phyloP scores from a whole-genome alignment of 1,140 invertebrate species.

The Phymastichus coffea region DNA sequence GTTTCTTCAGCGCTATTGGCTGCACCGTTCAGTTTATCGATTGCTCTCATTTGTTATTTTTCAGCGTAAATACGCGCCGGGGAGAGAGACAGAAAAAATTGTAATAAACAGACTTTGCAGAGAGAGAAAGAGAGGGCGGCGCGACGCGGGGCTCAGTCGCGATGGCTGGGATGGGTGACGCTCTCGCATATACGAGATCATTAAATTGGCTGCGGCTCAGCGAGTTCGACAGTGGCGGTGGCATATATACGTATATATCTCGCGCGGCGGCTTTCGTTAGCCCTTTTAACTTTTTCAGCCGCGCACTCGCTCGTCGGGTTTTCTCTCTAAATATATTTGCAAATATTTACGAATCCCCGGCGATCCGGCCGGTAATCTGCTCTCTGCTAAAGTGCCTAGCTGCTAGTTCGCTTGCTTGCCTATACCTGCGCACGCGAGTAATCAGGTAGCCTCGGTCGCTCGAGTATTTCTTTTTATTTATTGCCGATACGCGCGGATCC shows the following conservation, averaged over 20 bases:
- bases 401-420: neutral
- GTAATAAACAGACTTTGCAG: slow-evolving; percentile 15
- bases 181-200: slow-evolving; percentile 39
- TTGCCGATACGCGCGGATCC: neutral
- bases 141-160: slow-evolving; percentile 7
- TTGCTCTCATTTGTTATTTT: slow-evolving; percentile 5
- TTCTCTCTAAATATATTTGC: slow-evolving; percentile 52
- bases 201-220: slow-evolving; percentile 50
- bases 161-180: no score
- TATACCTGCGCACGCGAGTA: slow-evolving; percentile 22
- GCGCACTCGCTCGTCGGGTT: neutral
- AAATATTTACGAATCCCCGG: slow-evolving; percentile 50
- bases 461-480: slow-evolving; percentile 21
- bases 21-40: slow-evolving; percentile 11
- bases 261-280: slow-evolving; percentile 41
- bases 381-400: no score
- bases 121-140: slow-evolving; percentile 7
- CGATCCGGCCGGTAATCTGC: slow-evolving; percentile 30
- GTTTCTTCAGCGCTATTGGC: slow-evolving; percentile 1
- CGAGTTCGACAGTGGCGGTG: slow-evolving; percentile 35
- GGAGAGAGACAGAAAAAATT: slow-evolving; percentile 2
- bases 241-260: slow-evolving; percentile 4
- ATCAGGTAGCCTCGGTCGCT: slow-evolving; percentile 46
- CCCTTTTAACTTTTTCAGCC: slow-evolving; percentile 48
- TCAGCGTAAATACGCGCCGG: neutral